These are phyloP conservation scores for Mirounga angustirostris DNA, from an alignment of 2,113 vertebrate genomes.

Conservation along the genomic window DNA sequence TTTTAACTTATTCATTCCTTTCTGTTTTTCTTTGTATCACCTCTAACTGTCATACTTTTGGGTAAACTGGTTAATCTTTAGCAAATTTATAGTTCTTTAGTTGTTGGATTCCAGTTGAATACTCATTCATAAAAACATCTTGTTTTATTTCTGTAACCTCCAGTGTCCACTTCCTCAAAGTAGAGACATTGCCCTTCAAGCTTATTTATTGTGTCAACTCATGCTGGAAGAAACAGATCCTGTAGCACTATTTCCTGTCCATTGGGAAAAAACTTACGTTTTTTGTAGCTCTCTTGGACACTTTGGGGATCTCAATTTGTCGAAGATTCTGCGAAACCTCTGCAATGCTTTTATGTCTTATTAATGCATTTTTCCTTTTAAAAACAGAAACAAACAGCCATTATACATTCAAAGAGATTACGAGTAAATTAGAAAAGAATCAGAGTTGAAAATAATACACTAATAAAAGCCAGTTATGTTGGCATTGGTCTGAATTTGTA, in stretches of 20 bases:
- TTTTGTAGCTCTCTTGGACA: conserved; percentile 89
- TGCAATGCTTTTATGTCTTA: conserved; percentile 95
- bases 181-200: background rate
- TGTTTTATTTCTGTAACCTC: background rate
- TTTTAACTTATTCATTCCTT: conserved; percentile 14
- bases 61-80: background rate
- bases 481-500: background rate
- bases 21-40: background rate
- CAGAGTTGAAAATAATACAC: conserved; percentile 15
- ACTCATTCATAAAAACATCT: background rate
- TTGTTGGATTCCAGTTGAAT: background rate
- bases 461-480: background rate
- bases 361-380: conserved; percentile 91
- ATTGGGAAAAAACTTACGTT: conserved; percentile 87
- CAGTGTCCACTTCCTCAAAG: background rate
- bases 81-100: background rate
- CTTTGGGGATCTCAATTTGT: conserved; percentile 95
- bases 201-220: background rate
- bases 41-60: background rate
- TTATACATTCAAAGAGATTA: background rate
- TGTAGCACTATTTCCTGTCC: background rate
- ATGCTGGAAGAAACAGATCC: background rate
- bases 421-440: background rate
- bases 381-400: conserved; percentile 62
- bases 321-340: conserved; percentile 94